Evolutionary conservation across 2,113 vertebrate genomes (phyloP), one percentile per base, ranked within the genome.

Genomic region (Semnornis frantzii): DNA sequence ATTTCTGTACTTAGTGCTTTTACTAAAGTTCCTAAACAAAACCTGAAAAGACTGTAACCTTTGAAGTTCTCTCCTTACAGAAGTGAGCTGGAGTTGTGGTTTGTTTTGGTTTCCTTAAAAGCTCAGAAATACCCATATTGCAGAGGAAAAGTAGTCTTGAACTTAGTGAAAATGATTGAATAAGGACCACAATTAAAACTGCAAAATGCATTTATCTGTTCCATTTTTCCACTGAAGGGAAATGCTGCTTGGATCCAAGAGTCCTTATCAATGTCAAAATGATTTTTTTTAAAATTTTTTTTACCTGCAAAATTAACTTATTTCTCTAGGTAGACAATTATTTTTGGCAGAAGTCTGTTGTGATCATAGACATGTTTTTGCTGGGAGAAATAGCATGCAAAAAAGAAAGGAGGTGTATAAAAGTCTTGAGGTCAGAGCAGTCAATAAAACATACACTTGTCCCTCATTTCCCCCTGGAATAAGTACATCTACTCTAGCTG

Each of bases 21-120:
- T 88, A n/a, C 82, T 84, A 28, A 69, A 73, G 55, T 70, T 87
- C 39, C 73, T 92, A 93, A 95, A 93, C 82, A 90, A 91, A 94
- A 90, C 79, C 85, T 94, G 82, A 96, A 94, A 90, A 74, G 63
- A 65, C 76, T 82, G 30, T 94, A 66, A 58, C 65, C 73, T 95
- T 91, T 96, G 92, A 95, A 88, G 82, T 82, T 85, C 68, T 60
- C 27, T 92, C 44, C 82, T 91, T 81, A 54, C 58, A 70, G 58
- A 74, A 63, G 52, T 79, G 72, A 92, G 46, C 79, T 73, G 72
- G 71, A 92, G 24, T 87, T 91, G 75, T 30, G 55, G 54, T 85
- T 95, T 96, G 72, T 95, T 96, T 95, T 89, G 64, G 42, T 85
- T 94, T 94, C 68, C 94, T 89, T 91, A 89, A 89, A 93, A 94